Evolutionary conservation across 2,888 invertebrate species (phyloP), one percentile per base, ranked within the genome.

Genomic region (Ferrisia virgata): DNA sequence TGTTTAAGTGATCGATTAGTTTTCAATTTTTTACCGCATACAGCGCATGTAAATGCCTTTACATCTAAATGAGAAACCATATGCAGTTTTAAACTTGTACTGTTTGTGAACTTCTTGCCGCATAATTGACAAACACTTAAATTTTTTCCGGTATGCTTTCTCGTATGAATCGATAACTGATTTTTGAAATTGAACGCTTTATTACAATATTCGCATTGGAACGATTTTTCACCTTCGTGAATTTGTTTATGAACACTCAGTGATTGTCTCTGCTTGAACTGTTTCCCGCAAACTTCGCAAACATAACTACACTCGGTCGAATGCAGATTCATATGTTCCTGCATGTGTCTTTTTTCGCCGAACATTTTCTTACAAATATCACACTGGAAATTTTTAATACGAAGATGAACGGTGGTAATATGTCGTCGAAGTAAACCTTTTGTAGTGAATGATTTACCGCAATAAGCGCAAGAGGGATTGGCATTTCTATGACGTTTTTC

Each of bases 271-370:
- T 80, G 80, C 8, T 28, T 40, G 22, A 80, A 80, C 31, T 22
- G 25, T 80, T 80, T 80, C 1, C 53, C 80, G n/a, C 80, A 53
- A 8, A 53, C 15, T 80, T 80, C 80, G 80, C 80, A 80, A 43
- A 80, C 31, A 47, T 47, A 53, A 47, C 11, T 47, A 18, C 25
- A 33, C 47, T 1, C 33, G 4, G 2, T n/a, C 22, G 4, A 9
- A 22, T 79, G 79, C 25, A 79, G 15, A 43, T 22, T 39, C 25
- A 39, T 43, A 43, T 80, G 80, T 25, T 80, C 53, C 8, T 53
- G 3, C 47, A 80, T 40, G 31, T 80, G 80, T 28, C n/a, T 47
- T 18, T 9, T 22, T 31, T 80, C 53, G 8, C 53, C 80, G n/a
- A 80, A 80, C 28, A 31, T 2, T n/a, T 79, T 79, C 5, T 33